Base-by-base conservation (phyloP, 2,113 vertebrate genomes). In the Indicator indicator region DNA sequence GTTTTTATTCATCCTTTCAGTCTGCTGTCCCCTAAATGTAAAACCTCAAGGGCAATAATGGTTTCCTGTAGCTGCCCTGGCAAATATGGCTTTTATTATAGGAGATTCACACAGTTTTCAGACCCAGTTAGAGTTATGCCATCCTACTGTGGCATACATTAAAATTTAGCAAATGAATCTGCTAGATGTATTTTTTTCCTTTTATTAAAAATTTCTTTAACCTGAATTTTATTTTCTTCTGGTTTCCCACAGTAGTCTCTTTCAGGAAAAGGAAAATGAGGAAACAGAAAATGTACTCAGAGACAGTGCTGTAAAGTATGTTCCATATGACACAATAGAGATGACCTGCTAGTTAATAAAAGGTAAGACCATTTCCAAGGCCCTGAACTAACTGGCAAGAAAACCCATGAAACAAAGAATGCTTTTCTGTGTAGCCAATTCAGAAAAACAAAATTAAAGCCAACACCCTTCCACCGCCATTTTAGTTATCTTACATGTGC, bases 81-180 rank as follows among this genome's bases (percentile, higher is more conserved):
- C 32, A 93, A 94, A 93, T 93, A 67, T 16, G n/a, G 30, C 33
- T 95, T 91, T 95, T 94, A 80, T 88, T 94, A 83, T 40, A 75
- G 44, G 48, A 86, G 48, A 81, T 62, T 86, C 73, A 75, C 69
- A 83, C 58, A 81, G 82, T 79, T 93, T 96, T 94, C 89, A 93
- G 83, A 95, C 93, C 81, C 82, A 94, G 60, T 91, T 94, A 91
- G 71, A 74, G 38, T 91, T 32, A 33, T 16, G 48, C 32, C 71
- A 74, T 63, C 90, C 83, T 90, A 74, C 70, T 86, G 63, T 74
- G 82, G 28, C 74, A 84, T 69, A 42, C 72, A 50, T 90, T 90
- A 71, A 81, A 91, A 89, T 87, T 78, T 70, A 78, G 70, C 30
- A 93, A 87, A 65, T 76, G 1, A 70, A 87, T 82, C 55, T 91